Evolutionary conservation across 2,888 invertebrate species (phyloP), one percentile per base, ranked within the genome.

Genomic region (Sesamia inferens): DNA sequence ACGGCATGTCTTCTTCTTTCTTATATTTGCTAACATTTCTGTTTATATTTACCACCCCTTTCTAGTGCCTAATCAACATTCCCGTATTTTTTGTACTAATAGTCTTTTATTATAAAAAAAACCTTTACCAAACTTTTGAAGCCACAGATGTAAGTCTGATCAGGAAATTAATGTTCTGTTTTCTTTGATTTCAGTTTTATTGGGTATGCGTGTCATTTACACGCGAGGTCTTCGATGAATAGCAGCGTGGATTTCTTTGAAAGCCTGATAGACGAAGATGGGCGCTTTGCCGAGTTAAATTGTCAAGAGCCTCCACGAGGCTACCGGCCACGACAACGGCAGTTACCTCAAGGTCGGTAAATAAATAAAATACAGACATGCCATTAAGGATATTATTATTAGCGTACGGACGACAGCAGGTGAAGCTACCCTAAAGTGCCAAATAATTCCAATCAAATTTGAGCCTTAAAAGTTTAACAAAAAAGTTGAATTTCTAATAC

Each of bases 171-270:
- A 75, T 57, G 14, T 6, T 7, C 0, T 44, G 7, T 51, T 73
- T 62, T 63, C 64, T 70, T 59, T 79, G 8, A 51, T 94, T 92
- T 70, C 92, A 96, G 96, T 87, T 92, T 95, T 82, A 85, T 95
- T 81, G 95, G 94, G 95, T 95, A 96, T 92, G 95, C 95, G 89
- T 96, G 93, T 85, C 93, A 94, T 81, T 86, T 94, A 90, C 92
- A 96, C 92, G 88, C 92, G 87, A 93, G 92, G 84, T 93, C 93
- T 88, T 91, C 95, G 87, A 96, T 96, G 96, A 95, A 95, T 85
- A 93, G 94, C 93, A 95, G 96, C 87, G 96, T 97, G 81, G 97
- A 97, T 88, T 97, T 97, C 88, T 96, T 98, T 90, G 97, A 98
- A 93, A 97, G 97, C 88, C 96, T 98, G 65, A 97, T 98, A 88